Conservation (phyloP, 1,140 invertebrate species). For the Drosophila serrata region DNA sequence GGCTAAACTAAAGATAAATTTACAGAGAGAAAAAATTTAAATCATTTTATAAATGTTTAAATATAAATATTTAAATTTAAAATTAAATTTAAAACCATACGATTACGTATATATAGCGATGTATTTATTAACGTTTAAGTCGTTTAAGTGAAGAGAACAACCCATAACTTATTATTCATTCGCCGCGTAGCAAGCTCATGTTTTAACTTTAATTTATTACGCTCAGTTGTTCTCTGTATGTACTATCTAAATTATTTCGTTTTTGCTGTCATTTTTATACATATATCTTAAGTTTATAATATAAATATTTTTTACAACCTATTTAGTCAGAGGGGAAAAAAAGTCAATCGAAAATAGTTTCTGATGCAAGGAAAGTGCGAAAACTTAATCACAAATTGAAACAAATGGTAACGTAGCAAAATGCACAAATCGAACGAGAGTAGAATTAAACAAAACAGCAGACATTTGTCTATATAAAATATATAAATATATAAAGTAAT, state of each 20-base stretch:
- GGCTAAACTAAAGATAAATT: constrained; percentile 70
- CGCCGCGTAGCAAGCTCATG: constrained; percentile 34
- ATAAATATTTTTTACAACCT: constrained; percentile 22
- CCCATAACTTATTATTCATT: constrained; percentile 47
- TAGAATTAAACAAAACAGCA: constrained; percentile 12
- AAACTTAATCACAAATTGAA: constrained; percentile 30
- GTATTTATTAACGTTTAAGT: constrained; percentile 55
- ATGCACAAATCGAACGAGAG: constrained; percentile 59
- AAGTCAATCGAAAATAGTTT: constrained; percentile 25
- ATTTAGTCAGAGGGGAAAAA: constrained; percentile 31
- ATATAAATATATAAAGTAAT: constrained; percentile 18
- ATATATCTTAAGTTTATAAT: constrained; percentile 26
- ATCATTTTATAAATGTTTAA: constrained; percentile 73
- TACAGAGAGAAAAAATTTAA: constrained; percentile 44
- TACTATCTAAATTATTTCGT: constrained; percentile 33
- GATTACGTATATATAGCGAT: constrained; percentile 48
- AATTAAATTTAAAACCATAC: constrained; percentile 47
- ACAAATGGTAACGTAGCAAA: constrained; percentile 46
- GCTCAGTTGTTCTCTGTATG: constrained; percentile 23
- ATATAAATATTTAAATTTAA: constrained; percentile 63
- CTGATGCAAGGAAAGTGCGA: constrained; percentile 9
- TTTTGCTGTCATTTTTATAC: constrained; percentile 8
- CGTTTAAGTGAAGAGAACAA: constrained; percentile 42
- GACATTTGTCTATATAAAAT: constrained; percentile 24
- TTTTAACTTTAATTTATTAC: constrained; percentile 19